Conservation (phyloP, 2,888 invertebrate species). For the Tryphoninae sp. region DNA sequence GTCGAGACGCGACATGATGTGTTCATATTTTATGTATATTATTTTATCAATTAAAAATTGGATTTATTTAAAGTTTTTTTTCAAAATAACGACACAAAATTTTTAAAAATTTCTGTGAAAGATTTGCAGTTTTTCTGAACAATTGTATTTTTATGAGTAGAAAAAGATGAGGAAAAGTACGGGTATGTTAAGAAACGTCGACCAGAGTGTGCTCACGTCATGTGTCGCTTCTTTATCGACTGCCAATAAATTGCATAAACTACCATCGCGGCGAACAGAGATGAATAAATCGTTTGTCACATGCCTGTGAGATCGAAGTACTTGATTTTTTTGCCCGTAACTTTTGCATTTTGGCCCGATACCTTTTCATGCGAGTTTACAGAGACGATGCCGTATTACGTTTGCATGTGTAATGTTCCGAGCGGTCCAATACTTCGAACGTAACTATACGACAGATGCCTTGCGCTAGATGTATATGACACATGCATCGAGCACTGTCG, state of each 20-base stretch:
- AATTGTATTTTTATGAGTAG: no score
- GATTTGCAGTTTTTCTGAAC: no score
- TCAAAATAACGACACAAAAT: no score
- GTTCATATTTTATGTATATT: no score
- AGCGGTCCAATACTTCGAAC: neutral
- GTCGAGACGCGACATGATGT: no score
- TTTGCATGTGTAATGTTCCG: conserved; percentile 3
- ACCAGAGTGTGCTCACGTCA: conserved; percentile 31
- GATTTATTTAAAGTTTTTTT: no score
- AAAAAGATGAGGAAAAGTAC: neutral
- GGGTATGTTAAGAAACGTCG: conserved; percentile 68
- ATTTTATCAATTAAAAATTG: no score
- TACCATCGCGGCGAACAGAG: neutral
- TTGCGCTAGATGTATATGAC: neutral
- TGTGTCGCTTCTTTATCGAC: neutral
- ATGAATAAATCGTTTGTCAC: neutral
- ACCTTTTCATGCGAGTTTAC: neutral
- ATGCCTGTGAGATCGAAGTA: neutral
- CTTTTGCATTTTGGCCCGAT: neutral
- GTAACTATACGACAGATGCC: neutral
- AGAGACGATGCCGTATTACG: conserved; percentile 8
- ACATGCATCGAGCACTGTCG: conserved; percentile 30
- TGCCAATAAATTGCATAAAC: neutral
- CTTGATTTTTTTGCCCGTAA: neutral
- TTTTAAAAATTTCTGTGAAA: no score